A percentile compares a stretch with the other conserved stretches of the same genome.
These are phyloP conservation scores for Elgonia sp. DNA, from an alignment of 2,888 invertebrate species.

Conservation along the genomic window DNA sequence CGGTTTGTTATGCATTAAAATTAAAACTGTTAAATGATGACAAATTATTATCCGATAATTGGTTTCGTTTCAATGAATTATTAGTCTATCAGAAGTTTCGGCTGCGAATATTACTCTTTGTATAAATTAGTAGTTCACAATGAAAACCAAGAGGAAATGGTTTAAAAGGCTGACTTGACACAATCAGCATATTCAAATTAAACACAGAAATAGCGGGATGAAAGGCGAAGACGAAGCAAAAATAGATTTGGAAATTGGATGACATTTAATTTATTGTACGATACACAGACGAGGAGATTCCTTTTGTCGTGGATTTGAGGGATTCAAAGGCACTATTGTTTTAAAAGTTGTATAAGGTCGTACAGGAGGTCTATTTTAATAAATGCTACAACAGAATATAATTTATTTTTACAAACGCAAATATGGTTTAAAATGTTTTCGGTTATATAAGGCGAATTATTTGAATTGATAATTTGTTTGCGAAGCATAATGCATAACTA, in stretches of 20 bases:
- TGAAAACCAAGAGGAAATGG: slow-evolving; percentile 41
- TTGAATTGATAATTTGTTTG: no score
- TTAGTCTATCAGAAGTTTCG: slow-evolving; percentile 38
- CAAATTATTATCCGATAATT: slow-evolving; percentile 19
- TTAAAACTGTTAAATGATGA: neutral
- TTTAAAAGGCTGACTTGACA: slow-evolving; percentile 69
- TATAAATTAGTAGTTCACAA: slow-evolving; percentile 64
- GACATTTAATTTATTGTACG: slow-evolving; percentile 65
- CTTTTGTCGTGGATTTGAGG: slow-evolving; percentile 48
- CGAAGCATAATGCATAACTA: no score
- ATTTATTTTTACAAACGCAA: no score
- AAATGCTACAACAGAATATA: no score
- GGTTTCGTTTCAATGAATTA: slow-evolving; percentile 46
- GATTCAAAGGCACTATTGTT: slow-evolving; percentile 33
- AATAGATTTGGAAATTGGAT: slow-evolving; percentile 65
- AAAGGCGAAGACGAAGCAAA: slow-evolving; percentile 54
- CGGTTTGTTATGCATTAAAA: no score
- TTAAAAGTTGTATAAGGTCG: slow-evolving; percentile 25
- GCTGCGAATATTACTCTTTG: slow-evolving; percentile 40
- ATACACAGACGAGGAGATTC: slow-evolving; percentile 35
- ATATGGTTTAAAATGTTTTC: no score
- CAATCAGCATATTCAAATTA: slow-evolving; percentile 72
- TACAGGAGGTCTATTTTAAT: no score
- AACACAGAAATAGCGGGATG: slow-evolving; percentile 59
- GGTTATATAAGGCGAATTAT: no score